Evolutionary conservation across 2,797 vertebrate species (phyloP).

Genomic region (Emys orbicularis): DNA sequence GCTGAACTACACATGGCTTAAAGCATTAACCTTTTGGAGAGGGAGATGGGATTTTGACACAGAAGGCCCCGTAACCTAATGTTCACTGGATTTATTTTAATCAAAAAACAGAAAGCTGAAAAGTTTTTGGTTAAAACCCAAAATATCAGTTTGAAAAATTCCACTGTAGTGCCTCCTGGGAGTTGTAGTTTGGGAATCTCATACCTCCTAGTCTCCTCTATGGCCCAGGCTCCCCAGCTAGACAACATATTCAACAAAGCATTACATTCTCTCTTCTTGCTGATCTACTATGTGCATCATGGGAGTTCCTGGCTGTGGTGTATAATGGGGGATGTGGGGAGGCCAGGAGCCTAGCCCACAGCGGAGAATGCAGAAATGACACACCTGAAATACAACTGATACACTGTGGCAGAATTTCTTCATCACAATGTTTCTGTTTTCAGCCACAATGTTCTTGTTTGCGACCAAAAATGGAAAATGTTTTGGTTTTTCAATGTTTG

Average conservation of each 20-base stretch:
- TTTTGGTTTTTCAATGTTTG: not conserved
- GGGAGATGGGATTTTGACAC: not conserved
- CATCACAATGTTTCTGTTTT: not conserved
- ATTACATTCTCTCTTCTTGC: not conserved
- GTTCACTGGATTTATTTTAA: not conserved
- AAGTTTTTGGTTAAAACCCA: not conserved
- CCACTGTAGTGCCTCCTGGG: not conserved
- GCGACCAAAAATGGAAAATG: not conserved
- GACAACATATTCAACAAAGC: not conserved
- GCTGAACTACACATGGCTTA: conserved; percentile 24
- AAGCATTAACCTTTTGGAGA: conserved; percentile 34
- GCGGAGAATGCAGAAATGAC: not conserved
- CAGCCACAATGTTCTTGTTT: not conserved
- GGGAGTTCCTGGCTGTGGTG: not conserved
- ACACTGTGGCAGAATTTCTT: not conserved
- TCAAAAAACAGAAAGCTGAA: not conserved
- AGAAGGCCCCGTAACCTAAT: not conserved
- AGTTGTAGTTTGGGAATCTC: not conserved
- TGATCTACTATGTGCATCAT: not conserved
- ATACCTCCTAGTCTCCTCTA: not conserved
- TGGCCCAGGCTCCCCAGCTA: not conserved
- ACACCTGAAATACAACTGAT: not conserved
- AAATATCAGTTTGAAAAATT: not conserved
- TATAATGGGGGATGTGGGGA: not conserved
- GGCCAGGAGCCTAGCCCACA: not conserved